Base-by-base conservation (phyloP, 2,888 invertebrate species). In the Ormia ochracea region DNA sequence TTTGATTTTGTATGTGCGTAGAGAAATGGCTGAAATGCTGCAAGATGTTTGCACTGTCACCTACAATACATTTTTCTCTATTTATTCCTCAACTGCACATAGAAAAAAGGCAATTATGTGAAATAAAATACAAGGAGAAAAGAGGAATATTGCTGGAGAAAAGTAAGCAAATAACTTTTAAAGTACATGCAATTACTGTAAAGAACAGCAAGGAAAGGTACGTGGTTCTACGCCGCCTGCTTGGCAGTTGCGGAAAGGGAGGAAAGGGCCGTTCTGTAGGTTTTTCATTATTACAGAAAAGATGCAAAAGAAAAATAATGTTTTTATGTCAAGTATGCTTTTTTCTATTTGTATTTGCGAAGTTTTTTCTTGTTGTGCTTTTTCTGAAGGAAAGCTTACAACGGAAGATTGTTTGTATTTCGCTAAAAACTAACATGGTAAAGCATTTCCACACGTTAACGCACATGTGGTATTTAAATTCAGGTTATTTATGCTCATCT, bases 41-140 rank as follows among this genome's bases (percentile, higher is more conserved):
- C 63, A 69, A 82, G 82, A 58, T 83, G 78, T 81, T 83, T 82
- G 69, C 78, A 58, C 58, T 81, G 68, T 63, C 69, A 58, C 59
- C 36, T 10, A 43, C 56, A 58, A 56, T 63, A 72, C 52, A 66
- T 17, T 43, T 45, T 17, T 9, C 59, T 54, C 17, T 33, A 19
- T 43, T 3, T 31, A 21, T 48, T 28, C 21, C 10, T 28, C 7
- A 28, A 54, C 26, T 38, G 10, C 5, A n/a, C 1, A n/a, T 26
- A 68, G 10, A 38, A 19, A 12, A 45, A 28, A 31, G 1, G 26
- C 14, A 17, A 6, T 4, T n/a, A n/a, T n/a, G n/a, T n/a, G n/a
- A n/a, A 41, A 41, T 28, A 10, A 56, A n/a, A n/a, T n/a, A 33
- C 12, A 33, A 70, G 23, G 28, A 72, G 12, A 48, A 23, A 9